These are phyloP conservation scores for Deroplatys truncata DNA, from an alignment of 2,888 invertebrate species.

Conservation along the genomic window DNA sequence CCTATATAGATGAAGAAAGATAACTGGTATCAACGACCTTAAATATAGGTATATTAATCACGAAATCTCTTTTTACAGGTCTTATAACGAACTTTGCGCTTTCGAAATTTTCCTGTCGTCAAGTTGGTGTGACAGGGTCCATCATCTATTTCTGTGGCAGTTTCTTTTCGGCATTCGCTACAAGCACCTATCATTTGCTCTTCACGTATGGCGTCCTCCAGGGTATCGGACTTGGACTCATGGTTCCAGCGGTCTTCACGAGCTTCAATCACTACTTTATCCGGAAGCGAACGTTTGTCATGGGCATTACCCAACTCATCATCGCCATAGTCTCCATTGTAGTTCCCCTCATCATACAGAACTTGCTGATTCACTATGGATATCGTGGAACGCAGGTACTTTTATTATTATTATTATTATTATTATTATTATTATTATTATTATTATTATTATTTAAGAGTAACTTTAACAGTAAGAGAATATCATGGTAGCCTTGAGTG, in stretches of 20 bases:
- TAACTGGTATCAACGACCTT: too few species aligned
- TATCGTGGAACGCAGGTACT: conserved; percentile 57
- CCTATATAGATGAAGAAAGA: too few species aligned
- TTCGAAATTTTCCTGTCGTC: conserved; percentile 60
- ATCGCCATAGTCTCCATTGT: conserved; percentile 65
- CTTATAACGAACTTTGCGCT: conserved; percentile 63
- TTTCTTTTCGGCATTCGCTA: conserved; percentile 58
- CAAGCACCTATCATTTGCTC: conserved; percentile 57
- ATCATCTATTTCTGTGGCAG: conserved; percentile 56
- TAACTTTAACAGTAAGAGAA: too few species aligned
- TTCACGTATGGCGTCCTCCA: conserved; percentile 61
- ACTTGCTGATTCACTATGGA: conserved; percentile 59
- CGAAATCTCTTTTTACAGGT: conserved; percentile 46
- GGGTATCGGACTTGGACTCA: conserved; percentile 66
- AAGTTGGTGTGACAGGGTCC: conserved; percentile 63
- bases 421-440: too few species aligned
- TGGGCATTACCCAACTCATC: conserved; percentile 67
- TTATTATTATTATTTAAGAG: too few species aligned
- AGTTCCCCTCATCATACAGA: conserved; percentile 62
- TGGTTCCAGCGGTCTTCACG: conserved; percentile 68
- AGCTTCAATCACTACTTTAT: conserved; percentile 73
- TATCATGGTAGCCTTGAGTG: too few species aligned
- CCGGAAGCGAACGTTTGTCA: conserved; percentile 64
- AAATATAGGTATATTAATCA: too few species aligned
- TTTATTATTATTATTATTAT: too few species aligned